Evolutionary conservation across 2,113 vertebrate species (phyloP).

Genomic region (Xenopus borealis): DNA sequence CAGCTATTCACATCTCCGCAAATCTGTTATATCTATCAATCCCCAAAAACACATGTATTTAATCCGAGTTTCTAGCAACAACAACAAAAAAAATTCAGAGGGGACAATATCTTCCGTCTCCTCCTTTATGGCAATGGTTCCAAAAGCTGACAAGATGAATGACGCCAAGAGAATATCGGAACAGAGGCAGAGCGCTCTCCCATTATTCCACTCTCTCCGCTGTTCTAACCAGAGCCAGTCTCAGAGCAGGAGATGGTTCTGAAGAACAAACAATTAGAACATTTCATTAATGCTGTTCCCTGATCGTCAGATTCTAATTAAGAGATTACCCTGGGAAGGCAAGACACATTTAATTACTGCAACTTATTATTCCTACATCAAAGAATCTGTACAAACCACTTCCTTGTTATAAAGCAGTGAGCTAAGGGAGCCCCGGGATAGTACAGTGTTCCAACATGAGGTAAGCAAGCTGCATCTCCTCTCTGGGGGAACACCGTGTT

Average conservation of each 20-base stretch:
- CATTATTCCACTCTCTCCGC: background rate
- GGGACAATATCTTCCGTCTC: too few species aligned
- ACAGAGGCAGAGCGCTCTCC: background rate
- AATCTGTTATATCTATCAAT: too few species aligned
- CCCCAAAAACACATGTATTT: too few species aligned
- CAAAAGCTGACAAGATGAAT: background rate
- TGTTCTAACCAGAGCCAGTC: background rate
- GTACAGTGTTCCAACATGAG: constrained; percentile 14
- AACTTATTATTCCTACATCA: constrained; percentile 25
- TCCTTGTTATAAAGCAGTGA: constrained; percentile 18
- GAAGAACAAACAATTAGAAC: constrained; percentile 35
- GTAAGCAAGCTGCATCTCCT: background rate
- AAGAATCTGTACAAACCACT: constrained; percentile 27
- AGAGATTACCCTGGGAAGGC: constrained; percentile 30
- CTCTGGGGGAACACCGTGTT: background rate
- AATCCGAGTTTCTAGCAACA: too few species aligned
- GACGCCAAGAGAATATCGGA: too few species aligned
- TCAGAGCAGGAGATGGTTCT: constrained; percentile 10
- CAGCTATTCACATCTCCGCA: too few species aligned
- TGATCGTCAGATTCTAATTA: constrained; percentile 32
- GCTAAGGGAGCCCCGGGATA: constrained; percentile 15
- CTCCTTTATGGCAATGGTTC: background rate
- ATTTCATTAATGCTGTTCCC: constrained; percentile 28
- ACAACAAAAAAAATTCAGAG: too few species aligned
- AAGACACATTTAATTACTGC: constrained; percentile 32